phyloP scores from a whole-genome alignment of 2,888 invertebrate species.

The Automeris io region DNA sequence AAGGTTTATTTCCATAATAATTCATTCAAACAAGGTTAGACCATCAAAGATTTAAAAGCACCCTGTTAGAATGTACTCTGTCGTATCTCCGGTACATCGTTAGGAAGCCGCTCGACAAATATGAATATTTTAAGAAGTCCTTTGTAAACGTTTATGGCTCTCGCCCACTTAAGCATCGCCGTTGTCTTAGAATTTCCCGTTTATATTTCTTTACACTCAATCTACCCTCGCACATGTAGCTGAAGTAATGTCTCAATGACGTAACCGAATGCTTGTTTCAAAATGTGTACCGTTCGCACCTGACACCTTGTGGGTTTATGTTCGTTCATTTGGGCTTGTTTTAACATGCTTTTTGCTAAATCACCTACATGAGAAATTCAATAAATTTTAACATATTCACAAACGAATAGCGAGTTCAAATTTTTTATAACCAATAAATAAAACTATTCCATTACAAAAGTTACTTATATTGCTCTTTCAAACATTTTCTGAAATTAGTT shows the following conservation, averaged over 20 bases:
- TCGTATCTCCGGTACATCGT: conserved; percentile 2
- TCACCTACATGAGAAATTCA: too few relatives aligned
- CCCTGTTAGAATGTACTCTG: neutral
- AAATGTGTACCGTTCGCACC: neutral
- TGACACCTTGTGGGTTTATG: too few relatives aligned
- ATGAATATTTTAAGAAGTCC: conserved; percentile 46
- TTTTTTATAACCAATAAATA: too few relatives aligned
- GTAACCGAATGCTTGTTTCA: neutral
- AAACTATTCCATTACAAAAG: too few relatives aligned
- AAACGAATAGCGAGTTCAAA: too few relatives aligned
- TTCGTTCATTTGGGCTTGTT: too few relatives aligned
- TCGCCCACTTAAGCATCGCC: conserved; percentile 27
- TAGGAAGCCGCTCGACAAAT: conserved; percentile 24
- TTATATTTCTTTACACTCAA: conserved; percentile 18
- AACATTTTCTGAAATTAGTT: too few relatives aligned
- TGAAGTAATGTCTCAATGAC: neutral
- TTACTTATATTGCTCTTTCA: too few relatives aligned
- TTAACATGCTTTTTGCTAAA: too few relatives aligned
- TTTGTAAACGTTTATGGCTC: conserved; percentile 36
- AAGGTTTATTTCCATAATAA: too few relatives aligned
- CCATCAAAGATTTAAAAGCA: neutral
- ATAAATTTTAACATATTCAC: too few relatives aligned
- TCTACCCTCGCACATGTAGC: neutral
- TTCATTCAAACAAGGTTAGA: neutral
- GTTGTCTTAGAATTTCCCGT: conserved; percentile 24